phyloP scores from a whole-genome alignment of 2,113 vertebrate species.

The Bubo blakistoni region DNA sequence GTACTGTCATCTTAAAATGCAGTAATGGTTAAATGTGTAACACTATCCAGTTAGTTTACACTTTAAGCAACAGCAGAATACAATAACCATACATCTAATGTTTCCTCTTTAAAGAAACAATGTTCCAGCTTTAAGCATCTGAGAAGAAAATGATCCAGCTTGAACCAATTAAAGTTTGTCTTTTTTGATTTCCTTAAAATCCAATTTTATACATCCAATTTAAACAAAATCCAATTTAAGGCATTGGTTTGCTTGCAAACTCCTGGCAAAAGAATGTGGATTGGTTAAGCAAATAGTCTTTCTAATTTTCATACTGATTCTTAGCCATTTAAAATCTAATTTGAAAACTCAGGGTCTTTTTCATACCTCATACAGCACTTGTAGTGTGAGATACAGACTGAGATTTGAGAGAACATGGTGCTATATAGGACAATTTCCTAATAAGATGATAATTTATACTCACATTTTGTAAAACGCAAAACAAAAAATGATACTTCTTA shows the following conservation, averaged over 20 bases:
- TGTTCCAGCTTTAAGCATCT: not conserved
- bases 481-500: not conserved
- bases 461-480: not conserved
- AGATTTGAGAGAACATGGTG: not conserved
- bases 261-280: not conserved
- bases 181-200: conserved; percentile 11
- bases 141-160: not conserved
- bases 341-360: not conserved
- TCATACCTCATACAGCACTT: not conserved
- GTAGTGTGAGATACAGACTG: not conserved
- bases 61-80: not conserved
- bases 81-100: not conserved
- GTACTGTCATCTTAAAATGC: not conserved
- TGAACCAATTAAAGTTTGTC: not conserved
- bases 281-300: conserved; percentile 12
- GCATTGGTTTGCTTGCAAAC: not conserved
- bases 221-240: conserved; percentile 36
- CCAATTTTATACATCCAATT: conserved; percentile 17
- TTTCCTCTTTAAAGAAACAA: conserved; percentile 8
- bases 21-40: not conserved
- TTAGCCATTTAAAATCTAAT: conserved; percentile 13
- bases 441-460: not conserved
- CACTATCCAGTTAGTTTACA: not conserved
- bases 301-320: conserved; percentile 51
- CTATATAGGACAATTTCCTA: not conserved